Evolutionary conservation across 2,113 vertebrate genomes (phyloP), one percentile per base, ranked within the genome.

Genomic region (Pomatostomus ruficeps): DNA sequence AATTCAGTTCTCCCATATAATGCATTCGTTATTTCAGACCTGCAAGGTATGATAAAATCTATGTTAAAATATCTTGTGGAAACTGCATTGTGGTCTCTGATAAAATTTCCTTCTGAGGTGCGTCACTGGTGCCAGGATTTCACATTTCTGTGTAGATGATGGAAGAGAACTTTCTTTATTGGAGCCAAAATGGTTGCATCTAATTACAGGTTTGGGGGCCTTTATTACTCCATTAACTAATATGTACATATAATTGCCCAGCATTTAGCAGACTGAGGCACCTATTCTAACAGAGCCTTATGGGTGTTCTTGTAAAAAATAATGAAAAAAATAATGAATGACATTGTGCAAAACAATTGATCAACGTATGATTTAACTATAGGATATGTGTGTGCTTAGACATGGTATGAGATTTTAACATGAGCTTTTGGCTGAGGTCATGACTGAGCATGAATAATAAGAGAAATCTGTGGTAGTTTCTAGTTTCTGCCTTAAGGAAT

Each of bases 301-400:
- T 74, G 51, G n/a, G 35, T 92, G 72, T 91, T 93, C 92, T 93
- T 94, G 58, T 92, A 91, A 92, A 94, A 92, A 88, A 81, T 40
- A 67, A 63, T 63, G 33, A 1, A n/a, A 77, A 80, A 92, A 94
- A 73, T 36, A 83, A 92, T 66, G 35, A 90, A 49, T 29, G 26
- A 43, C 63, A 63, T 80, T 91, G 68, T 95, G 63, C 36, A 28
- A 75, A 93, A 24, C 45, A 61, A 73, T 82, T 82, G 85, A 93
- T 96, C 40, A 57, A 6, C 38, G 9, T 58, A 28, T 76, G 52
- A 78, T 28, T 86, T 80, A 67, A 81, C 24, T 80, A 8, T 35
- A 77, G 40, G 92, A 4, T 35, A 31, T 48, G 45, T 88, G 36
- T 77, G 67, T 91, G 49, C 45, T 84, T 80, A 74, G 85, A 62